Evolutionary conservation across 2,113 vertebrate species (phyloP), one percentile per base, ranked within the genome.

Genomic region (Pollimyrus isidori): DNA sequence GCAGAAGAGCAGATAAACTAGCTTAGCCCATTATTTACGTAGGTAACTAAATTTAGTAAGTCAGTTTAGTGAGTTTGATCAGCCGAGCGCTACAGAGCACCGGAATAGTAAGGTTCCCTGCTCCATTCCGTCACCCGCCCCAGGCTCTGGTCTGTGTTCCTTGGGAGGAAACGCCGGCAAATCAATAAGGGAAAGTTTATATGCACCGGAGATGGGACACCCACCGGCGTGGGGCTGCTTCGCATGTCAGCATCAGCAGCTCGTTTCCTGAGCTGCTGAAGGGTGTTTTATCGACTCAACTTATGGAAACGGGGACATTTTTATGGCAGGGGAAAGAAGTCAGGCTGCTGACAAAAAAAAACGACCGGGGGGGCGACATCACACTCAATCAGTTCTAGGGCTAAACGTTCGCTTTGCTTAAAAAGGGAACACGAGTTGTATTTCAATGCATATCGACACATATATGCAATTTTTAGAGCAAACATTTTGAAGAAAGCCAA

Each of bases 281-380:
- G 93, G 92, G 91, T 91, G 92, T 94, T 95, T 94, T 93, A 95
- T 95, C 94, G 94, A 93, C 90, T 93, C 92, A 92, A 93, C 91
- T 91, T 94, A 94, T 92, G 92, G 88, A 93, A 93, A 93, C 19
- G 35, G 48, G 86, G 73, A 21, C 76, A 30, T 80, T 88, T 86
- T 90, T 83, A 92, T 93, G 91, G 92, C 92, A 90, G 30, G n/a
- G 82, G 80, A 19, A 89, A 19, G 26, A 42, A 52, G 19, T 21
- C 26, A 6, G 86, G 50, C 30, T 86, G 89, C 52, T 46, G 62
- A 49, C 53, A 26, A 56, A 65, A 45, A 42, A 26, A 87, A 62
- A 87, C 19, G 85, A 30, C 52, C 30, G 17, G 13, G 3, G 3
- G 21, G 49, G 53, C 17, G 5, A 39, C 50, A 62, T 87, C 21